Conservation (phyloP, 2,113 vertebrate genomes). For the Strigops habroptila region DNA sequence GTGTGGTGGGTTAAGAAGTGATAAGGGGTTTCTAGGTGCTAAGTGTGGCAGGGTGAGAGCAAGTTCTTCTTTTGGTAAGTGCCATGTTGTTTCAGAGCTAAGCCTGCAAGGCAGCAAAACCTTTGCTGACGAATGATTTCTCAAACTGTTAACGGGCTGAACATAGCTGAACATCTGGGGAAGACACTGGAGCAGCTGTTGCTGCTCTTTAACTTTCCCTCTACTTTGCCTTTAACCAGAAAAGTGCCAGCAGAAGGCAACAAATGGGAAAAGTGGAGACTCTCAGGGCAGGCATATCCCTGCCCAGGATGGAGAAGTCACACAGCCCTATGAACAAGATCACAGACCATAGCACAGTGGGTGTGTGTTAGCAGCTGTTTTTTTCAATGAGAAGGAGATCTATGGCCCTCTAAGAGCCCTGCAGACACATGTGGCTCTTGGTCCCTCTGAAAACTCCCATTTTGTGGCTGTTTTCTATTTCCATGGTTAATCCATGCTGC, state of each 20-base stretch:
- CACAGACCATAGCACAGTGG: neutral
- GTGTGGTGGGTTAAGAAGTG: neutral
- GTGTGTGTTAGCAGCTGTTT: neutral
- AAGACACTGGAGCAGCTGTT: slow-evolving; percentile 62
- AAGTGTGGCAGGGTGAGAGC: neutral
- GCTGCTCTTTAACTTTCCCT: slow-evolving; percentile 50
- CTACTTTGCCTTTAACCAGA: slow-evolving; percentile 38
- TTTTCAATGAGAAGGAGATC: neutral
- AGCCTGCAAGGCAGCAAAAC: slow-evolving; percentile 57
- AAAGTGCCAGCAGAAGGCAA: slow-evolving; percentile 22
- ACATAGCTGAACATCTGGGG: slow-evolving; percentile 58
- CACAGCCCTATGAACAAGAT: neutral
- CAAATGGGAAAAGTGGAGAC: neutral
- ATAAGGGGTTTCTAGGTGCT: neutral
- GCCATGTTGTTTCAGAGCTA: slow-evolving; percentile 3
- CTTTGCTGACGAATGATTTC: slow-evolving; percentile 62
- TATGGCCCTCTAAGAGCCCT: neutral
- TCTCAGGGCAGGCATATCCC: neutral
- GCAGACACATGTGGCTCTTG: neutral
- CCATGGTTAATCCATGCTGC: neutral
- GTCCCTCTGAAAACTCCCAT: neutral
- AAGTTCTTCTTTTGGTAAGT: neutral
- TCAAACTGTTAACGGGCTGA: slow-evolving; percentile 41
- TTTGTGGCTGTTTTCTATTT: neutral
- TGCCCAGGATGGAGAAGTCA: neutral